Evolutionary conservation across 1,140 invertebrate genomes (phyloP), one percentile per base, ranked within the genome.

Genomic region (Temnothorax curvispinosus): DNA sequence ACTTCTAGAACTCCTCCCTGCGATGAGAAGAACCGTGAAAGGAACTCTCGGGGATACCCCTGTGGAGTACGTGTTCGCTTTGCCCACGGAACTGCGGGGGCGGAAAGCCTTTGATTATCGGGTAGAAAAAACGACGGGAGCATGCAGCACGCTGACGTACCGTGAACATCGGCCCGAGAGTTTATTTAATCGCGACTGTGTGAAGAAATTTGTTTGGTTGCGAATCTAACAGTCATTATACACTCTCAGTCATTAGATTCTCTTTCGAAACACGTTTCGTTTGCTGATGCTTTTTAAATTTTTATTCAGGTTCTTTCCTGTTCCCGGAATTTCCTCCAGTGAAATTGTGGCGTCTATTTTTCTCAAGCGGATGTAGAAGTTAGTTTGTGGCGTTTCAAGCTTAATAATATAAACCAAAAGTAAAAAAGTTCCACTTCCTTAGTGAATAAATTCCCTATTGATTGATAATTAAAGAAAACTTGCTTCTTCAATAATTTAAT

Each of bases 11-110:
- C 27, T 50, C 58, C 6, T 38, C 9, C 9, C 9, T 32, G 5
- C 50, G n/a, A 6, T 64, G 8, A 15, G n/a, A 47, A 71, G 47
- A 64, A 77, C 11, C 32, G 35, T 78, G 44, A 78, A 85, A 78
- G 82, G 21, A 52, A 15, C 35, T 76, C 56, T 52, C 72, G n/a
- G 56, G 4, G 35, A 50, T 52, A 75, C 27, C 54, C n/a, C 35
- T 64, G 41, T 9, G 13, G 44, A 76, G 71, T 85, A 77, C 35
- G 56, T 52, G 72, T 60, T 85, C 18, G 58, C 72, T 85, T 85
- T 85, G 72, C 62, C 44, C 54, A 32, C 27, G 56, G 60, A 65
- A 47, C 38, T 32, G 41, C 41, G 47, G 50, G 56, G 35, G 27
- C 41, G 38, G 6, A 52, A 67, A 21, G 21, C 11, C 67, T 82